Evolutionary conservation across 2,888 invertebrate species (phyloP).

Genomic region (Philonicus albiceps): DNA sequence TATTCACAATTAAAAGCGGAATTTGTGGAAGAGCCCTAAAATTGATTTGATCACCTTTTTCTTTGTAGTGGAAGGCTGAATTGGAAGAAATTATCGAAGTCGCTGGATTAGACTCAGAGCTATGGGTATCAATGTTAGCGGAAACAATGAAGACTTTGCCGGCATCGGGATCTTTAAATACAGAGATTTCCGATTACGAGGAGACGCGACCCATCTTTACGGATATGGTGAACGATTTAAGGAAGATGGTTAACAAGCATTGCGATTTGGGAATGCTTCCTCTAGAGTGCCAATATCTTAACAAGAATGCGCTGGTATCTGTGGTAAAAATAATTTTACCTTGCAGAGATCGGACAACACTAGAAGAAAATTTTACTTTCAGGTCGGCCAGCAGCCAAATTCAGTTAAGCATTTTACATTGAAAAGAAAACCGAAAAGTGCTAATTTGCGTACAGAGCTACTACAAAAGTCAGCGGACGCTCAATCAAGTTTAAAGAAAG

Average conservation of each 20-base stretch:
- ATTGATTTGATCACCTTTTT: slow-evolving; percentile 56
- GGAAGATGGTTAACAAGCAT: slow-evolving; percentile 83
- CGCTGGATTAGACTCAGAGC: slow-evolving; percentile 89
- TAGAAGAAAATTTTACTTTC: slow-evolving; percentile 44
- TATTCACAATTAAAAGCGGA: not conserved
- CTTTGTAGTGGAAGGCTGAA: slow-evolving; percentile 87
- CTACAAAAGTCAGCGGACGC: slow-evolving; percentile 92
- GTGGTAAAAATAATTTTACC: slow-evolving; percentile 67
- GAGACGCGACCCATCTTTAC: slow-evolving; percentile 90
- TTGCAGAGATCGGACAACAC: not conserved
- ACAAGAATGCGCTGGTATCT: slow-evolving; percentile 88
- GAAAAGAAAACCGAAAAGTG: slow-evolving; percentile 94
- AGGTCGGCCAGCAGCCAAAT: slow-evolving; percentile 82
- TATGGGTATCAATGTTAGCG: slow-evolving; percentile 97
- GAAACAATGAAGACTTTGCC: slow-evolving; percentile 95
- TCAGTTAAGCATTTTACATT: slow-evolving; percentile 91
- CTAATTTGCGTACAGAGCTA: slow-evolving; percentile 85
- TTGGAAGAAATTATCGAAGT: slow-evolving; percentile 94
- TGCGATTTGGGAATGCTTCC: slow-evolving; percentile 88
- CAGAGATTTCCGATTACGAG: slow-evolving; percentile 86
- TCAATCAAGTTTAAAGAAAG: slow-evolving; percentile 86
- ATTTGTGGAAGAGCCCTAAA: not conserved
- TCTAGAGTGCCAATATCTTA: slow-evolving; percentile 94
- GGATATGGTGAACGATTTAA: slow-evolving; percentile 85
- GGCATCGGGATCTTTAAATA: slow-evolving; percentile 85